A percentile compares a stretch with the other conserved stretches of the same genome.
These are phyloP conservation scores for Plecotus auritus DNA, from an alignment of 2,113 vertebrate species.

Conservation along the genomic window DNA sequence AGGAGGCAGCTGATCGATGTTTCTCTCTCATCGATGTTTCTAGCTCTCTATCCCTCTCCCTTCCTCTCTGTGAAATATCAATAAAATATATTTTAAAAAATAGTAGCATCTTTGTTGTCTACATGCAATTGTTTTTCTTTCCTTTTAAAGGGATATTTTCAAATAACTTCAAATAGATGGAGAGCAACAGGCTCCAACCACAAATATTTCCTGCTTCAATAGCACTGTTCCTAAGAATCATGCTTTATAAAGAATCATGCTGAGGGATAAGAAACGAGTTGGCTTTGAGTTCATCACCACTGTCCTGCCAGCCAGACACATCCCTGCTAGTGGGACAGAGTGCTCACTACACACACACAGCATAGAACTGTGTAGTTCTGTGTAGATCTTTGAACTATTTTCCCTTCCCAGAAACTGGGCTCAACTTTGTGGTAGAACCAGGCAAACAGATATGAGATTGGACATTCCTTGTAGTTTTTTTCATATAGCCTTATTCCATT, in stretches of 20 bases:
- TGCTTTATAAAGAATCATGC: background rate
- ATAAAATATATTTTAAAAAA: too few species aligned
- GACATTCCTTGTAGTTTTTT: background rate
- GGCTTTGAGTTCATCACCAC: background rate
- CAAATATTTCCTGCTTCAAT: background rate
- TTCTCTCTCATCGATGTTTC: too few species aligned
- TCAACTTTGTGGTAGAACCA: background rate
- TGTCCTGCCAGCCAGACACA: background rate
- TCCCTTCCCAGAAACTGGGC: background rate
- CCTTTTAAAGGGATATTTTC: constrained; percentile 27
- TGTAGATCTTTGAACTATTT: background rate
- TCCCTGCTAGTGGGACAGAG: background rate
- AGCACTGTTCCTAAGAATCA: background rate
- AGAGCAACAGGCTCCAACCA: background rate
- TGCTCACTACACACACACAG: background rate
- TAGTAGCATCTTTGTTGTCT: background rate
- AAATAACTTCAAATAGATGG: background rate
- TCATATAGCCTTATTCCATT: background rate
- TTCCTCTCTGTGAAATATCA: too few species aligned
- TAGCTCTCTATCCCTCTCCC: too few species aligned
- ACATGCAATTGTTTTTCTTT: background rate
- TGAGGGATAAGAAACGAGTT: background rate
- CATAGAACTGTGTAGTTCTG: background rate
- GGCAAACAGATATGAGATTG: background rate
- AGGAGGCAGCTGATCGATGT: too few species aligned